Conservation (phyloP, 2,113 vertebrate species). For the Malurus elegans region DNA sequence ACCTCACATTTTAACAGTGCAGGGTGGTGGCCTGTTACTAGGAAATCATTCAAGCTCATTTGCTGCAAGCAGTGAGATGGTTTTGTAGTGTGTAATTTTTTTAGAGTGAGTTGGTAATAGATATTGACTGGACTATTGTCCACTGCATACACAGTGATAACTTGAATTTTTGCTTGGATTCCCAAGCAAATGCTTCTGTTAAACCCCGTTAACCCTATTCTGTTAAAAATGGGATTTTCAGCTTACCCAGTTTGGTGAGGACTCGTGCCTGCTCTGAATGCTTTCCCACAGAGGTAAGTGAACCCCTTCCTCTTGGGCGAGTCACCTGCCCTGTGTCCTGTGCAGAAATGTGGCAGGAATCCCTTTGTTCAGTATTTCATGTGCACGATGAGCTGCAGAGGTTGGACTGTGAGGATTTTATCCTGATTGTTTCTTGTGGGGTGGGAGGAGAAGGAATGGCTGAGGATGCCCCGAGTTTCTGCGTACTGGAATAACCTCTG, state of each 20-base stretch:
- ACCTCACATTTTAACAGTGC: constrained; percentile 52
- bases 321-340: not conserved
- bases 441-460: not conserved
- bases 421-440: not conserved
- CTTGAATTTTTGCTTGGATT: constrained; percentile 62
- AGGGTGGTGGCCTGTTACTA: constrained; percentile 38
- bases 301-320: not conserved
- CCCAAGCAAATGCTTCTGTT: constrained; percentile 34
- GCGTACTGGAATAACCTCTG: rapidly evolving
- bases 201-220: not conserved
- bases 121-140: constrained; percentile 2
- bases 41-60: constrained; percentile 32
- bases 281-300: constrained; percentile 2
- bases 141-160: constrained; percentile 27
- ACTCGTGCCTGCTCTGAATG: not conserved
- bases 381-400: not conserved
- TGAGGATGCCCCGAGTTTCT: not conserved
- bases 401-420: not conserved
- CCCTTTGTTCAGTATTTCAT: not conserved
- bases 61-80: constrained; percentile 46
- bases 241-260: not conserved
- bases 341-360: not conserved
- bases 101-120: constrained; percentile 35
- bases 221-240: constrained; percentile 21
- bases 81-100: constrained; percentile 48